phyloP scores from a whole-genome alignment of 2,797 vertebrate species.

The Calcarius lapponicus region DNA sequence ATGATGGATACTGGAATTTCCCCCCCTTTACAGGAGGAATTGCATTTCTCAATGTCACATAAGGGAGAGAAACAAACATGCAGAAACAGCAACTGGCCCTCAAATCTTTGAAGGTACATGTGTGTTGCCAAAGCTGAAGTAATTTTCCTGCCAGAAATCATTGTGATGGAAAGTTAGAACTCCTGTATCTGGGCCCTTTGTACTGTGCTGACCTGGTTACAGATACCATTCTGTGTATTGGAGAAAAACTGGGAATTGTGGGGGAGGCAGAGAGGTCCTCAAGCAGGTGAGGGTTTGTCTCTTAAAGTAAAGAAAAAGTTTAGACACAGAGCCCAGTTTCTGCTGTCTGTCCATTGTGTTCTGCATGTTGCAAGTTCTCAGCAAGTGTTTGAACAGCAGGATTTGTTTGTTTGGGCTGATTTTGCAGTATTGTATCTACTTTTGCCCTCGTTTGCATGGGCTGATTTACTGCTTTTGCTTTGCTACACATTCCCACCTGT shows the following conservation, averaged over 20 bases:
- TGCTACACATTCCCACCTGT: neutral
- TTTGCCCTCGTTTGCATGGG: neutral
- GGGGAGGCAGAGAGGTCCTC: neutral
- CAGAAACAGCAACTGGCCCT: conserved; percentile 32
- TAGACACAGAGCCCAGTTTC: neutral
- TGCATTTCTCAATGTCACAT: conserved; percentile 61
- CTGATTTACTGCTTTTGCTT: neutral
- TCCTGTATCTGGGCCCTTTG: neutral
- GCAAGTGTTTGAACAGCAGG: neutral
- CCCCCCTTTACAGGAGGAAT: conserved; percentile 15
- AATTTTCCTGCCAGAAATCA: conserved; percentile 58
- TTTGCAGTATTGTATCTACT: neutral
- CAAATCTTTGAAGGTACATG: conserved; percentile 40
- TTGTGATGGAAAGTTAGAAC: neutral
- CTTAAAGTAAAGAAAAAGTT: neutral
- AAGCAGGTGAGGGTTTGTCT: neutral
- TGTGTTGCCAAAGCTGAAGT: conserved; percentile 30
- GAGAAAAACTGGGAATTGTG: neutral
- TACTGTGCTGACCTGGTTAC: conserved; percentile 5
- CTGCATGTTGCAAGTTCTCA: neutral
- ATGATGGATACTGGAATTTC: conserved; percentile 64
- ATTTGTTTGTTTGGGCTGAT: neutral
- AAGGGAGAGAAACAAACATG: conserved; percentile 58
- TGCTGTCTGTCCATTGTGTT: neutral
- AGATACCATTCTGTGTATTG: neutral